A percentile compares a stretch with the other conserved stretches of the same genome.
Evolutionary conservation across 1,140 invertebrate genomes (phyloP).

Genomic region (Conus ventricosus): DNA sequence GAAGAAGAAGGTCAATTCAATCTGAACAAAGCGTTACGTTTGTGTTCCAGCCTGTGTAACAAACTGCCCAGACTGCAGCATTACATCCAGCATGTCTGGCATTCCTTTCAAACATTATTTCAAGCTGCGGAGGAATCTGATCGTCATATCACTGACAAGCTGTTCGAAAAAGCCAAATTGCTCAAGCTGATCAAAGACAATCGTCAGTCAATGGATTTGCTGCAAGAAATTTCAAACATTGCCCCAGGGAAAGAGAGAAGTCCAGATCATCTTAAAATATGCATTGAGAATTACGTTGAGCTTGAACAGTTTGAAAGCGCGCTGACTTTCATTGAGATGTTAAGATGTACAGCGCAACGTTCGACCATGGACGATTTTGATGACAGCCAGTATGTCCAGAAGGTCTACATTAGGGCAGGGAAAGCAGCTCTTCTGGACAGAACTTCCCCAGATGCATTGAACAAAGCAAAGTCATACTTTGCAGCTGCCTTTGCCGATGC

Average conservation of each 20-base stretch:
- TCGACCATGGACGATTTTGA: background rate
- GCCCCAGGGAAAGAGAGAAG: background rate
- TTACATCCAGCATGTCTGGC: background rate
- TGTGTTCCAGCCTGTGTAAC: background rate
- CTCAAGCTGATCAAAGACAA: background rate
- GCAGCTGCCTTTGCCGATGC: background rate
- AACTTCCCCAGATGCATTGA: background rate
- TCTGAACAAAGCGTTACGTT: background rate
- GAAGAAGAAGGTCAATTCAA: background rate
- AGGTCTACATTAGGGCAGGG: conserved; percentile 3
- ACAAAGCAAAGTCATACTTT: background rate
- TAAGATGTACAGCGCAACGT: background rate
- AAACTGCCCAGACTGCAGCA: background rate
- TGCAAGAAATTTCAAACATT: background rate
- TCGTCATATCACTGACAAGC: background rate
- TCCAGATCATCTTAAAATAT: conserved; percentile 3
- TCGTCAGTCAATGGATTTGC: background rate
- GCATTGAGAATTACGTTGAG: conserved; percentile 2
- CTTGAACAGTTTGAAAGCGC: background rate
- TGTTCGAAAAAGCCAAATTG: background rate
- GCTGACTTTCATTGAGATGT: background rate
- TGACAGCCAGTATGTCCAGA: background rate
- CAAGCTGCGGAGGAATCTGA: background rate
- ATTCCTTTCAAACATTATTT: background rate
- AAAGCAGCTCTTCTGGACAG: background rate